phyloP scores from a whole-genome alignment of 2,888 invertebrate species.

The Meghimatium bilineatum region DNA sequence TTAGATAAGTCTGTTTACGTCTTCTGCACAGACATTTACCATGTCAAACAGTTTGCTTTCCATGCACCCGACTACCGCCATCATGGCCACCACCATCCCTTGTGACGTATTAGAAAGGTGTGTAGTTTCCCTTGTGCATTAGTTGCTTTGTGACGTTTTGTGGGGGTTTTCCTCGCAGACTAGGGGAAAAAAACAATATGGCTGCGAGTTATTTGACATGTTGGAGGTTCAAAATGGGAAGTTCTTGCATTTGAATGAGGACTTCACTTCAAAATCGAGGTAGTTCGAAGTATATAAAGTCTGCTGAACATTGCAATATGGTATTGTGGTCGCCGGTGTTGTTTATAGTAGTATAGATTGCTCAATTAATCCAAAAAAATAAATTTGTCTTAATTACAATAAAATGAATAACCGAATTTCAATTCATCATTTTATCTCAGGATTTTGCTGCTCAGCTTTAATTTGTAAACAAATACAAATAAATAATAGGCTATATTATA shows the following conservation, averaged over 20 bases:
- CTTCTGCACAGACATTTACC: slow-evolving; percentile 61
- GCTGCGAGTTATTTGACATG: slow-evolving; percentile 15
- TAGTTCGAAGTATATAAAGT: neutral
- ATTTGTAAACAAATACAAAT: too few relatives aligned
- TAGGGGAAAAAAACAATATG: neutral
- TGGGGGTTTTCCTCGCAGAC: slow-evolving; percentile 61
- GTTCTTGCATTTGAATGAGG: slow-evolving; percentile 22
- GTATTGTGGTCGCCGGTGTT: too few relatives aligned
- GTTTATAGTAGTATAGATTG: too few relatives aligned
- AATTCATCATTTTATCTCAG: too few relatives aligned
- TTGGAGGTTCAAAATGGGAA: neutral
- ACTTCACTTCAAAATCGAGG: neutral
- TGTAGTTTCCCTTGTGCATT: slow-evolving; percentile 58
- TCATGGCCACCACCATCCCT: slow-evolving; percentile 70
- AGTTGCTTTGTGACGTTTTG: slow-evolving; percentile 50
- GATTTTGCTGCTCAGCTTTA: too few relatives aligned
- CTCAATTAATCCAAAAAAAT: too few relatives aligned
- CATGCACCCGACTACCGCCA: slow-evolving; percentile 74
- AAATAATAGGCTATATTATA: too few relatives aligned
- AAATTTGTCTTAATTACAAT: too few relatives aligned
- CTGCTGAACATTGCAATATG: too few relatives aligned
- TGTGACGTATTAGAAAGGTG: slow-evolving; percentile 66
- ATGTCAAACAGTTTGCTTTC: slow-evolving; percentile 67
- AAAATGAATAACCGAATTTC: too few relatives aligned
- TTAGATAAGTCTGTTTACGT: slow-evolving; percentile 62